Evolutionary conservation across 2,113 vertebrate species (phyloP).

Genomic region (Myiozetetes cayanensis): DNA sequence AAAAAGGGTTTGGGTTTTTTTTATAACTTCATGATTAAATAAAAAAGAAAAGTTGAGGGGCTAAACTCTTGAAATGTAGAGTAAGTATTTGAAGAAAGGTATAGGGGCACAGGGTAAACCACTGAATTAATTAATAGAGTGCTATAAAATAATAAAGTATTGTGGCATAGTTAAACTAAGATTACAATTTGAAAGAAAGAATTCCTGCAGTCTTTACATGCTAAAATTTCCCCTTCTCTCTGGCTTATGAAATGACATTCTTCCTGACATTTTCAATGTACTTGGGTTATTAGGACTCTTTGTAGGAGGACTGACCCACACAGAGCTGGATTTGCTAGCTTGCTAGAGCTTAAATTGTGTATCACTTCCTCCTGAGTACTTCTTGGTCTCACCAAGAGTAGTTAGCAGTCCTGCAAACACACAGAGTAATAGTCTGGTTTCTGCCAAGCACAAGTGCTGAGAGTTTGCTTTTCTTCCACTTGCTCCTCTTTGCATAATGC

Average conservation of each 20-base stretch:
- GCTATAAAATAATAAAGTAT: background rate
- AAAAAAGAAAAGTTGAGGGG: background rate
- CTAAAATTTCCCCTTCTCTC: background rate
- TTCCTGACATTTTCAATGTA: background rate
- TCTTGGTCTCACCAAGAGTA: background rate
- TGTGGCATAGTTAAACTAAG: background rate
- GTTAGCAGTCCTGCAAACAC: background rate
- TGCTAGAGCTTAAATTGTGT: background rate
- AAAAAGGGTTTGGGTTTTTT: background rate
- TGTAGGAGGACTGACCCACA: rapidly evolving
- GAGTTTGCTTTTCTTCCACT: background rate
- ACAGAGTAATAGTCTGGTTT: background rate
- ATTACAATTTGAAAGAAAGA: background rate
- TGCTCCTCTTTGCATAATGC: background rate
- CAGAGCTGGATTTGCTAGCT: background rate
- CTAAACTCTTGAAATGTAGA: background rate
- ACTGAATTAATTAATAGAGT: background rate
- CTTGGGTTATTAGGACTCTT: background rate
- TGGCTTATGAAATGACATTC: rapidly evolving
- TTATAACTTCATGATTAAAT: background rate
- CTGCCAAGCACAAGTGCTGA: background rate
- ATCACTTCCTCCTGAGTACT: background rate
- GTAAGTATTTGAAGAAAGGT: background rate
- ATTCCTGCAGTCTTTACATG: background rate
- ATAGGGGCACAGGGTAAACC: rapidly evolving